Evolutionary conservation across 1,140 invertebrate genomes (phyloP), one percentile per base, ranked within the genome.

Genomic region (Microplitis mediator): DNA sequence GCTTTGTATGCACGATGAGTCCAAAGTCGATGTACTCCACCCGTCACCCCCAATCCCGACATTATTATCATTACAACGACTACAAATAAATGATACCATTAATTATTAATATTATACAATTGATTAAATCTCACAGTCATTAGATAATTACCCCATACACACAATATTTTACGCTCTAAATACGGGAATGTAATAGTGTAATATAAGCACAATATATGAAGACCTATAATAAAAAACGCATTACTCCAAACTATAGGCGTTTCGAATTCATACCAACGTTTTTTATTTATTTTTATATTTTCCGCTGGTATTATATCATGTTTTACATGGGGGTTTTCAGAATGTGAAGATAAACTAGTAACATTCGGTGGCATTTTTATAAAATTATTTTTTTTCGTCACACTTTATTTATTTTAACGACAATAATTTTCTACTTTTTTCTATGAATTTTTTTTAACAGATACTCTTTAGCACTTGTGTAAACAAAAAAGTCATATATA

Each of bases 1-100:
- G 95, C 95, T 86, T 95, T 95, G 83, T 93, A 97, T 3, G 94
- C 89, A 70, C 91, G 88, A 85, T 97, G 95, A 34, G 93, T 90
- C 94, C 94, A 97, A 23, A 93, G 90, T 16, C 95, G 89, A 85
- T 97, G 95, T 1, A 89, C 93, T 4, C 95, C 95, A 23, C 60
- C 74, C 3, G 74, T 75, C 0, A 72, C 66, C 0, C 70, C 66
- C 13, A 75, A 31, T 14, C 51, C 32, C 13, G 63, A 35, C 35
- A 72, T 54, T 23, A 23, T 23, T 23, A 23, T 23, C 23, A 23
- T 23, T 23, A 2, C 2, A 23, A 23, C 23, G 13, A 8, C 13
- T 63, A 63, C n/a, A 39, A 4, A 36, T 39, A 3, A 39, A 63
- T 6, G 4, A 4, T n/a, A n/a, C n/a, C n/a, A n/a, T n/a, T n/a